A percentile compares a stretch with the other conserved stretches of the same genome.
Evolutionary conservation across 2,113 vertebrate species (phyloP).

Genomic region (Struthio camelus): DNA sequence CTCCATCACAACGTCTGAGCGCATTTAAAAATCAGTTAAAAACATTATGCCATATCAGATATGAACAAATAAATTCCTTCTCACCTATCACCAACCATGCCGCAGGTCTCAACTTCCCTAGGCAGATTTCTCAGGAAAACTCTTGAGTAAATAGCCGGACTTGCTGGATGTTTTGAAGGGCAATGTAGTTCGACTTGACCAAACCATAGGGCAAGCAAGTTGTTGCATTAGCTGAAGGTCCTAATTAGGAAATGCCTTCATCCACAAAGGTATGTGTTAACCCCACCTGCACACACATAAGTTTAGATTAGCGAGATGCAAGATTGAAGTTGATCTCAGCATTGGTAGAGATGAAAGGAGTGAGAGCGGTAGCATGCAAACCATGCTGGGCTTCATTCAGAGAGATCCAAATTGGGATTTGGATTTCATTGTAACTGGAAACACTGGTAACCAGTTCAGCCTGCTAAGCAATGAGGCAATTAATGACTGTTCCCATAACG

Average conservation of each 20-base stretch:
- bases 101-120: constrained; percentile 5
- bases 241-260: constrained; percentile 41
- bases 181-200: not conserved
- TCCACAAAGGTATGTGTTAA: not conserved
- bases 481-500: not conserved
- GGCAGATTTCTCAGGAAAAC: constrained; percentile 26
- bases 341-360: constrained; percentile 37
- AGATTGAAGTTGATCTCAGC: constrained; percentile 17
- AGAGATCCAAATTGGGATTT: not conserved
- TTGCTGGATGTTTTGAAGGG: constrained; percentile 38
- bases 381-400: not conserved
- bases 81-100: not conserved
- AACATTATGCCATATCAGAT: constrained; percentile 42
- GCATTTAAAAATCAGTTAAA: constrained; percentile 39
- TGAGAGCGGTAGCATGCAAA: constrained; percentile 10
- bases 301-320: constrained; percentile 18
- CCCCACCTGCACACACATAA: not conserved
- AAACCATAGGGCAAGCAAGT: constrained; percentile 50
- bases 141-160: not conserved
- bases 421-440: constrained; percentile 15
- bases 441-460: constrained; percentile 37
- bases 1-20: not conserved
- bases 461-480: not conserved
- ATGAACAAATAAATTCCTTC: constrained; percentile 4
- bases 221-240: constrained; percentile 25